Percentiles rank a stretch among this genome's conserved stretches.
Conservation (phyloP, 2,797 vertebrate species). For the Enteromius anoplus region DNA sequence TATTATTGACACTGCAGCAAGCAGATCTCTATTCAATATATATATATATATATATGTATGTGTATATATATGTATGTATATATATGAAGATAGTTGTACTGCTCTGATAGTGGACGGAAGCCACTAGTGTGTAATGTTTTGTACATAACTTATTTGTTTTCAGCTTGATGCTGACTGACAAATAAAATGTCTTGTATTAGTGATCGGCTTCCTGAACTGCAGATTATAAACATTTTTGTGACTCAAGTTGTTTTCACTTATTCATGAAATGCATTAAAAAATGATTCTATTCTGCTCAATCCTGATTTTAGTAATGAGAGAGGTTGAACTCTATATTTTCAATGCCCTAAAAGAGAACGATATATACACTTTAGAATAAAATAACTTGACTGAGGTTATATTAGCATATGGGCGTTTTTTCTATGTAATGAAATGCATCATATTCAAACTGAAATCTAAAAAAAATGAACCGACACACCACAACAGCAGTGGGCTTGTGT, state of each 20-base stretch:
- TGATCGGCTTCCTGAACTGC: conserved; percentile 76
- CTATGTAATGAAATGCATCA: background rate
- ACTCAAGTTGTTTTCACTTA: conserved; percentile 50
- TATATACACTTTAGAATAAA: background rate
- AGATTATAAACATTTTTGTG: conserved; percentile 73
- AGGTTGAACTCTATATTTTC: background rate
- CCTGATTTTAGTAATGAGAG: background rate
- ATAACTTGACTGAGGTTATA: background rate
- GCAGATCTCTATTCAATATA: conserved; percentile 62
- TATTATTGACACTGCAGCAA: conserved; percentile 71
- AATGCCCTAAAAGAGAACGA: background rate
- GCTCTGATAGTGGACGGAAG: conserved; percentile 66
- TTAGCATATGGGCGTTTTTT: background rate
- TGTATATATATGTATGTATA: background rate
- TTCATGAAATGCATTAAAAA: conserved; percentile 12
- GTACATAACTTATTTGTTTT: conserved; percentile 81
- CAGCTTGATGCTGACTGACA: conserved; percentile 73
- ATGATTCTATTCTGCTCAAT: background rate
- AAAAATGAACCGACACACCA: conserved; percentile 1
- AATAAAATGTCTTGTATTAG: conserved; percentile 79
- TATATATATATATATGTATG: background rate
- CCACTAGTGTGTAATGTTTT: conserved; percentile 79
- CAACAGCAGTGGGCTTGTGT: conserved; percentile 42
- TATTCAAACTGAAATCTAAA: background rate
- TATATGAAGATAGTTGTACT: conserved; percentile 56